Evolutionary conservation across 2,888 invertebrate genomes (phyloP).

Genomic region (Malacosoma neustria): DNA sequence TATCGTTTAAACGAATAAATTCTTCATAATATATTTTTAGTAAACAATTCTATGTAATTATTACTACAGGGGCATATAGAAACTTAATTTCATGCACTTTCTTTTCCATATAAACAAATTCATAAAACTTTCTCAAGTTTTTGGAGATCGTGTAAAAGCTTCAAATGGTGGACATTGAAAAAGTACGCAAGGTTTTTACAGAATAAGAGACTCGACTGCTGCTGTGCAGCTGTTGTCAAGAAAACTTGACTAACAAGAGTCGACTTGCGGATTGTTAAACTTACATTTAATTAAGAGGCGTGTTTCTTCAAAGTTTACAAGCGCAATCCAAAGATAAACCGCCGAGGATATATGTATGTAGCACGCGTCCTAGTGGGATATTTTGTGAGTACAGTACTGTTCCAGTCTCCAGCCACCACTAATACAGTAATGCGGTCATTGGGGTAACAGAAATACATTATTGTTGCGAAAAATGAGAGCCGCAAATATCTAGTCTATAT

Average conservation of each 20-base stretch:
- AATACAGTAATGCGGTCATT: conserved; percentile 33
- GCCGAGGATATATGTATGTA: conserved; percentile 17
- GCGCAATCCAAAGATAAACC: conserved; percentile 20
- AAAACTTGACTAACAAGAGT: conserved; percentile 44
- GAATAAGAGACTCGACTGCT: too few species aligned
- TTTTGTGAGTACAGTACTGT: conserved; percentile 14
- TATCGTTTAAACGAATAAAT: too few species aligned
- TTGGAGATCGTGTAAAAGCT: too few species aligned
- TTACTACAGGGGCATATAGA: too few species aligned
- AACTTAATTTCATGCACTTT: too few species aligned
- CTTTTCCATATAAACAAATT: too few species aligned
- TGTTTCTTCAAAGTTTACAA: conserved; percentile 21
- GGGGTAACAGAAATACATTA: conserved; percentile 30
- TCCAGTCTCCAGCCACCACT: conserved; percentile 23
- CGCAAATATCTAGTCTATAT: conserved; percentile 27
- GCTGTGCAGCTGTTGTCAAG: too few species aligned
- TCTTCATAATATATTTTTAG: too few species aligned
- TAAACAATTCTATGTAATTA: too few species aligned
- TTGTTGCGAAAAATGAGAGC: conserved; percentile 23
- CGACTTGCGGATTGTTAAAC: conserved; percentile 32
- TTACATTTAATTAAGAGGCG: conserved; percentile 30
- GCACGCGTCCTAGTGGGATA: conserved; percentile 14
- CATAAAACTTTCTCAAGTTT: too few species aligned
- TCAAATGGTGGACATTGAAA: conserved; percentile 32
- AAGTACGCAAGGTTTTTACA: conserved; percentile 35